Evolutionary conservation across 2,113 vertebrate species (phyloP).

Genomic region (Pteruthius melanotis): DNA sequence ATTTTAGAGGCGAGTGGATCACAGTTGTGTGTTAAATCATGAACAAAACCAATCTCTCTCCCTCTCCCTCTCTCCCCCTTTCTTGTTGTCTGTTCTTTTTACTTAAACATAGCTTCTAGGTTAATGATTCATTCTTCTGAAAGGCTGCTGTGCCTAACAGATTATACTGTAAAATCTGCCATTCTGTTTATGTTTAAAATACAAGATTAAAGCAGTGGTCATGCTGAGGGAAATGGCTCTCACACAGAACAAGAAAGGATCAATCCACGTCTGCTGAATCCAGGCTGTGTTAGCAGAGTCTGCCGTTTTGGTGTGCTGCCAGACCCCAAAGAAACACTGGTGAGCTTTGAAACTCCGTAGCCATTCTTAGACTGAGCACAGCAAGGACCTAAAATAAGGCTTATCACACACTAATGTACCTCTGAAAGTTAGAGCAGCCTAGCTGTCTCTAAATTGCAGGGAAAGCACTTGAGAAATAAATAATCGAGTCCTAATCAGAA

Average conservation of each 20-base stretch:
- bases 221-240: slow-evolving; percentile 58
- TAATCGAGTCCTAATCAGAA: neutral
- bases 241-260: slow-evolving; percentile 40
- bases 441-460: neutral
- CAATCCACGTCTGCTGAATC: neutral
- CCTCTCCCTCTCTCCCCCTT: neutral
- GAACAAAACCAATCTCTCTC: slow-evolving; percentile 18
- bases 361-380: neutral
- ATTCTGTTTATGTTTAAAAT: slow-evolving; percentile 59
- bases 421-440: neutral
- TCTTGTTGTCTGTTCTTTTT: slow-evolving; percentile 21
- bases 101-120: slow-evolving; percentile 40
- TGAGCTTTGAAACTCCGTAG: slow-evolving; percentile 21
- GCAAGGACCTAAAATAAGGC: neutral
- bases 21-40: slow-evolving; percentile 25
- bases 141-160: slow-evolving; percentile 40
- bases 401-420: neutral
- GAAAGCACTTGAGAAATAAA: slow-evolving; percentile 5
- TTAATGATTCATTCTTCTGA: slow-evolving; percentile 59
- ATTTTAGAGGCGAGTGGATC: neutral
- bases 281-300: neutral
- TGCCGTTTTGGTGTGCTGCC: neutral
- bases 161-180: slow-evolving; percentile 61
- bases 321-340: neutral
- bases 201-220: slow-evolving; percentile 61